Base-by-base conservation (phyloP, 1,140 invertebrate genomes). In the Heliconius hewitsoni region DNA sequence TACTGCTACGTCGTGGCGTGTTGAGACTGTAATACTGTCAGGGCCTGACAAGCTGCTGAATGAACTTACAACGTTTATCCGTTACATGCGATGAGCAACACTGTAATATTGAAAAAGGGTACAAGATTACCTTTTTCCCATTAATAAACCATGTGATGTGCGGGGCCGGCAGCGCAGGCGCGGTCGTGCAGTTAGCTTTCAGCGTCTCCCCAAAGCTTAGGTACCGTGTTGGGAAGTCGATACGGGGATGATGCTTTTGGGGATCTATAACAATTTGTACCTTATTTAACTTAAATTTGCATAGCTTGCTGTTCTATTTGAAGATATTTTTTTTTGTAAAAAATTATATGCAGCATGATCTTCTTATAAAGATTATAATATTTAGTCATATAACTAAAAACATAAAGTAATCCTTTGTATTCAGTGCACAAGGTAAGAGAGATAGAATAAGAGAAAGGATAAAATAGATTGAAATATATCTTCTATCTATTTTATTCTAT, bases 121-220 rank as follows among this genome's bases (percentile, higher is more conserved):
- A 73, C 27, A 77, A 77, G 57, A 81, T 78, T 77, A 97, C 97
- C 96, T 97, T 97, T 90, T 96, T 95, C 74, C 96, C 97, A 92
- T 98, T 98, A 87, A 98, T 96, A 86, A 97, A 96, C 97, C 97
- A 98, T 57, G 97, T 97, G 86, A 98, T 96, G 85, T 97, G 96
- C 11, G 97, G 97, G 52, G 97, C 96, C 34, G 97, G 97, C 52
- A 95, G 95, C 8, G 97, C 96, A 11, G 96, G 96, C 30, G 96
- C 96, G 34, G 97, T 97, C 60, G 97, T 97, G 90, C 97, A 98
- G 86, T 97, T 97, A 1, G 96, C 97, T 85, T 97, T 96, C 42
- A 98, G 92, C 80, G 95, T 96, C 85, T 98, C 97, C n/a, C 97
- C 97, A 46, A 97, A 96, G 81, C 95, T 95, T 84, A 97, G 97